Percentiles rank a stretch among this genome's conserved stretches.
Evolutionary conservation across 1,140 invertebrate genomes (phyloP).

Genomic region (Lutraria rhynchaena): DNA sequence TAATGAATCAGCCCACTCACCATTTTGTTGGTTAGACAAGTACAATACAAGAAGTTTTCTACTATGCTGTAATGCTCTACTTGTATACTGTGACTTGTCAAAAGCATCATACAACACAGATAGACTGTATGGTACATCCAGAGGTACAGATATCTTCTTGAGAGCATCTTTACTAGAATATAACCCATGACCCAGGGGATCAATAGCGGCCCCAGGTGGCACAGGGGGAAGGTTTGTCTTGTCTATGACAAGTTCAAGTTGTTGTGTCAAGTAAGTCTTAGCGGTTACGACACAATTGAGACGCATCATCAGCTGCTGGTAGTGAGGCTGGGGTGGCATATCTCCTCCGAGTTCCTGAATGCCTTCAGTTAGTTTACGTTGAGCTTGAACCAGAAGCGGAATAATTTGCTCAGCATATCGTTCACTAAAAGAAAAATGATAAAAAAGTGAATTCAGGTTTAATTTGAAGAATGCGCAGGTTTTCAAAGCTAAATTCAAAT

Average conservation of each 20-base stretch:
- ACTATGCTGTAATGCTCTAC: conserved; percentile 78
- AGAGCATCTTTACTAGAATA: conserved; percentile 78
- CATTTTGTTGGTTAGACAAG: conserved; percentile 78
- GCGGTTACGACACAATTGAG: conserved; percentile 74
- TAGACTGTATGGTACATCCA: conserved; percentile 76
- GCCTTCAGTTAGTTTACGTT: conserved; percentile 73
- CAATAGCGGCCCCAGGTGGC: conserved; percentile 75
- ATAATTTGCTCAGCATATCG: conserved; percentile 79
- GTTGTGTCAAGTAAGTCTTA: conserved; percentile 75
- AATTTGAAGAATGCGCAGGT: too few species aligned
- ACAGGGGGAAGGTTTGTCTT: conserved; percentile 59
- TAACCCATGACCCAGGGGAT: conserved; percentile 75
- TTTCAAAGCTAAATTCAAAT: too few species aligned
- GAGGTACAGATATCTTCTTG: conserved; percentile 76
- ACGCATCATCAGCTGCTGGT: conserved; percentile 63
- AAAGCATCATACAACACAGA: conserved; percentile 70
- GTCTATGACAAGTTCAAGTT: conserved; percentile 73
- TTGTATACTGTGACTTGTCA: conserved; percentile 77
- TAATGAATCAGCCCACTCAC: too few species aligned
- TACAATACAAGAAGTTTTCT: conserved; percentile 79
- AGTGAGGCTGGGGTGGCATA: conserved; percentile 77
- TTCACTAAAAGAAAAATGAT: conserved; percentile 74
- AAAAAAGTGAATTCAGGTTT: too few species aligned
- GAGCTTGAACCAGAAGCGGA: conserved; percentile 80
- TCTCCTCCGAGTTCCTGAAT: conserved; percentile 69